Evolutionary conservation across 2,888 invertebrate genomes (phyloP).

Genomic region (Nemoura dubitans): DNA sequence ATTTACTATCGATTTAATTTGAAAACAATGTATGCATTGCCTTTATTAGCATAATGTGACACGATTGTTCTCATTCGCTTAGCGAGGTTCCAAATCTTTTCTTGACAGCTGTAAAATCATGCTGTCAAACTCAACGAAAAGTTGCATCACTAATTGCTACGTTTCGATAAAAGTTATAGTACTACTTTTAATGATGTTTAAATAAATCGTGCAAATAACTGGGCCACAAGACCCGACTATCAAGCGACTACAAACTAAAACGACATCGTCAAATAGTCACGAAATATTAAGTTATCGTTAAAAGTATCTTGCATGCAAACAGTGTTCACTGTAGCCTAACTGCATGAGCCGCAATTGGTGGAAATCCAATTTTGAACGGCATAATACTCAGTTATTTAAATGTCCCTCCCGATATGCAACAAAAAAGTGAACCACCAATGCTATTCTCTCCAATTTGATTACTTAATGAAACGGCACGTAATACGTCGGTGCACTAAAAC

Average conservation of each 20-base stretch:
- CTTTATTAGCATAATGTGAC: not conserved
- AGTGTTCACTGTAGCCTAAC: not conserved
- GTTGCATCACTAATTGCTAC: not conserved
- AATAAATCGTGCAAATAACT: not conserved
- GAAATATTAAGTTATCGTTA: not conserved
- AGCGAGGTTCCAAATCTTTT: not conserved
- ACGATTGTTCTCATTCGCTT: not conserved
- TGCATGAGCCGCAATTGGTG: not conserved
- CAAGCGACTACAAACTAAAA: not conserved
- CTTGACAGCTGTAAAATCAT: not conserved
- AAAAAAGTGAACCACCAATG: not conserved
- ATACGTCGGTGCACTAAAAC: not conserved
- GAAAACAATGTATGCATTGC: too few species aligned
- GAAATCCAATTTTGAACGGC: not conserved
- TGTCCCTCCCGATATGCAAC: not conserved
- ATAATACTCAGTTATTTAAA: constrained; percentile 1
- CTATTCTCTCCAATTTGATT: not conserved
- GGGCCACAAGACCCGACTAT: not conserved
- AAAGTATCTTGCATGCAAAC: constrained; percentile 5
- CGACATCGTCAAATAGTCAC: not conserved
- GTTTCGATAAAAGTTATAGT: not conserved
- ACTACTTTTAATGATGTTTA: not conserved
- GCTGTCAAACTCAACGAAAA: not conserved
- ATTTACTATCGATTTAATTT: not conserved
- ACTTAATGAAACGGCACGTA: not conserved